Conservation (phyloP, 2,888 invertebrate genomes). For the Cerastoderma edule region DNA sequence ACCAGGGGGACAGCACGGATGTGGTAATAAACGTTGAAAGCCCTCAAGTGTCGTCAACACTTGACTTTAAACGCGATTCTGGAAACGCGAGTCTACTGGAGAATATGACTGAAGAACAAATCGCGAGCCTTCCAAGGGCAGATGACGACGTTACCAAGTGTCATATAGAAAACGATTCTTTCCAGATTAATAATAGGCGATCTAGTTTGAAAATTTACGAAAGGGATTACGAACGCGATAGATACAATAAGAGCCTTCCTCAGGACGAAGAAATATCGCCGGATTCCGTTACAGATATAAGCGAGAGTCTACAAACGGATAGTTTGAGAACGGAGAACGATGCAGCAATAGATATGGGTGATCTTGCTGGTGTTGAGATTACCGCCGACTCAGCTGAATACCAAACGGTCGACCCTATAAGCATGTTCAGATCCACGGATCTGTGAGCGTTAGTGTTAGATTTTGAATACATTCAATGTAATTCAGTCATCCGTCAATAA, state of each 20-base stretch:
- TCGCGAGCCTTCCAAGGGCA: background rate
- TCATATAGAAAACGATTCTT: background rate
- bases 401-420: background rate
- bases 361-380: constrained; percentile 23
- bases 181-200: background rate
- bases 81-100: constrained; percentile 50
- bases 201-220: background rate
- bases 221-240: background rate
- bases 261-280: constrained; percentile 52
- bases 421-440: constrained; percentile 1
- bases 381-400: constrained; percentile 31
- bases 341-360: constrained; percentile 26
- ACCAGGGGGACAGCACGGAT: background rate
- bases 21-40: constrained; percentile 19
- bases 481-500: too few relatives aligned
- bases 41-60: background rate
- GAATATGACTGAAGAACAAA: constrained; percentile 18
- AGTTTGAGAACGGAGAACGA: constrained; percentile 45
- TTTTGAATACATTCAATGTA: too few relatives aligned
- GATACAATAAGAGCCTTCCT: too few relatives aligned
- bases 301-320: constrained; percentile 55
- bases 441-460: background rate
- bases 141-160: background rate
- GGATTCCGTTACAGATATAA: constrained; percentile 54
- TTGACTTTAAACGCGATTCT: constrained; percentile 32